Percentiles rank a stretch among this genome's conserved stretches.
Conservation (phyloP, 2,888 invertebrate genomes). For the Lissocephala sabroskyi region DNA sequence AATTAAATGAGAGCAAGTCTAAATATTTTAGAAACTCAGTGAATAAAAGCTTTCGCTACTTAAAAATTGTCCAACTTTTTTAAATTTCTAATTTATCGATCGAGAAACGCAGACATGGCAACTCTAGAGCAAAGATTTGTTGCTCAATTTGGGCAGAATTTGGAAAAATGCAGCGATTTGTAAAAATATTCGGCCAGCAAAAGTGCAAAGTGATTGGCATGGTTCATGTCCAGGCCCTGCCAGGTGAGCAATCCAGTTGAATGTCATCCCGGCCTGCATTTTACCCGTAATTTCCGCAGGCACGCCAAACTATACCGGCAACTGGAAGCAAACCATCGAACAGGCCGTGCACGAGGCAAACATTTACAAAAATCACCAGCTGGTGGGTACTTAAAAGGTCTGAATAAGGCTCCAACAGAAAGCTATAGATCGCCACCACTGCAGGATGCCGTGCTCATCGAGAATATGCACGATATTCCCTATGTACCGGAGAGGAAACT, state of each 20-base stretch:
- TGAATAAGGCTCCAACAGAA: no score
- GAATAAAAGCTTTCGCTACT: no score
- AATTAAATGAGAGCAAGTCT: no score
- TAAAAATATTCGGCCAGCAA: conserved; percentile 71
- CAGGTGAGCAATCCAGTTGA: conserved; percentile 74
- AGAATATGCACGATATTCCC: conserved; percentile 87
- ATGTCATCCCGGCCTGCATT: neutral
- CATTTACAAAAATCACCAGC: conserved; percentile 75
- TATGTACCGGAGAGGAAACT: conserved; percentile 76
- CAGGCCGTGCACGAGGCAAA: conserved; percentile 77
- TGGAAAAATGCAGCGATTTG: conserved; percentile 73
- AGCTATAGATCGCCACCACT: neutral
- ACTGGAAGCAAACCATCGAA: conserved; percentile 75
- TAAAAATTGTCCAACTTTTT: no score
- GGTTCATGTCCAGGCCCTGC: conserved; percentile 80
- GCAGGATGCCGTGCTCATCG: conserved; percentile 81
- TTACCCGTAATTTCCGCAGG: conserved; percentile 68
- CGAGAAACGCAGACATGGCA: no score
- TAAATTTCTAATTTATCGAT: no score
- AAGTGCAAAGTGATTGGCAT: conserved; percentile 78
- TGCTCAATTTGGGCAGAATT: no score
- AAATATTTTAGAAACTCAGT: no score
- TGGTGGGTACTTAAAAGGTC: conserved; percentile 72
- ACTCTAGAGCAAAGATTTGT: no score
- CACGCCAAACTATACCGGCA: conserved; percentile 76